phyloP scores from a whole-genome alignment of 2,113 vertebrate species.

The Limanda limanda region DNA sequence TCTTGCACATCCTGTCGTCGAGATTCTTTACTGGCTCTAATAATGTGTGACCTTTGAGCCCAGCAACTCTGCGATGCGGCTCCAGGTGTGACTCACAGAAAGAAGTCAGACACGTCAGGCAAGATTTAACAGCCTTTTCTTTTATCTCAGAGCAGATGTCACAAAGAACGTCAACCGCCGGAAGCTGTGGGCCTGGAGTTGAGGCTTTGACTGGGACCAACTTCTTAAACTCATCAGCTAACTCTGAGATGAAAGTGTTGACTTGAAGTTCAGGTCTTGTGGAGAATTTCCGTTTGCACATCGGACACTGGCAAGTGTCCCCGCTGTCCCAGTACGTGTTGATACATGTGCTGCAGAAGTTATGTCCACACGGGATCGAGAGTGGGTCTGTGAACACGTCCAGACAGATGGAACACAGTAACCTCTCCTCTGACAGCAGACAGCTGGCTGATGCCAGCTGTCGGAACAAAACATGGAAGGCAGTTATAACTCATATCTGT shows the following conservation, averaged over 20 bases:
- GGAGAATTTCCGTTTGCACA: background rate
- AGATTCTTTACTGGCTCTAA: too few relatives aligned
- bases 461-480: too few relatives aligned
- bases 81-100: too few relatives aligned
- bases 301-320: slow-evolving; percentile 31
- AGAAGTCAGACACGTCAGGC: too few relatives aligned
- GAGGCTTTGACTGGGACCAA: background rate
- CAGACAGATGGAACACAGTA: slow-evolving; percentile 36
- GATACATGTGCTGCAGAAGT: slow-evolving; percentile 51
- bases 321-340: slow-evolving; percentile 16
- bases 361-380: slow-evolving; percentile 51
- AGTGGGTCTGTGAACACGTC: slow-evolving; percentile 53
- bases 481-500: too few relatives aligned
- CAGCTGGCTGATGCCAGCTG: too few relatives aligned
- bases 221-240: slow-evolving; percentile 13
- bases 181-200: background rate
- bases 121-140: too few relatives aligned
- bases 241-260: slow-evolving; percentile 22
- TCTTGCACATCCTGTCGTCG: too few relatives aligned
- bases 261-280: slow-evolving; percentile 36
- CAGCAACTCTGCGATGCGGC: too few relatives aligned
- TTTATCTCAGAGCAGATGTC: slow-evolving; percentile 77
- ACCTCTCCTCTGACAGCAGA: slow-evolving; percentile 38
- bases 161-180: slow-evolving; percentile 5
- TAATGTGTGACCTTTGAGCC: too few relatives aligned